Base-by-base conservation (phyloP, 30 jellyfish, hydroid and myxozoan species). In the Aurelia aurita complex sp. Pacific region DNA sequence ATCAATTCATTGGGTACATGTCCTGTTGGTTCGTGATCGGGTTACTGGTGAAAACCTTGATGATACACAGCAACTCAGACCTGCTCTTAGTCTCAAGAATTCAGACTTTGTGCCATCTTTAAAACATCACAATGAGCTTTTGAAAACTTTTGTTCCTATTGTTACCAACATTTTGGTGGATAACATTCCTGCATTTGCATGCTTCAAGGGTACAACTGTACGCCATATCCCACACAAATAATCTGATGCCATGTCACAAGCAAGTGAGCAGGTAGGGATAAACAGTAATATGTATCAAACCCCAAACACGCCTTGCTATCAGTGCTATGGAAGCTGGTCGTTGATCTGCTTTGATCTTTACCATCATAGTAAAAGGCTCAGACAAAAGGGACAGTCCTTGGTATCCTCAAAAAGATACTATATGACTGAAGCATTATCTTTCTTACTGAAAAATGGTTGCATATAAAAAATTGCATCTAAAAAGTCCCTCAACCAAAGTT, bases 1-100 rank as follows among this genome's bases (percentile, higher is more conserved):
- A 61, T 61, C 70, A 61, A 61, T 61, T 61, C 70, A 61, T 61
- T 61, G 70, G 70, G 70, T 61, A 61, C 70, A 61, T 61, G 70
- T 61, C 70, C 70, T 61, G 33, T 11, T 61, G 11, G 70, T 61
- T 11, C 70, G 70, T 61, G 70, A 61, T 61, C 70, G 70, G 70
- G 70, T 61, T 61, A 5, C 70, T 5, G 70, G 70, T 61, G 70
- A 61, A 61, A 61, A 61, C 70, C 70, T 61, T 61, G 70, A 61
- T 23, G 70, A 61, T 61, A 61, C 70, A 61, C 8, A 61, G 11
- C 70, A n/a, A 61, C 23, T 61, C 70, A 61, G 70, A 61, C 70
- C 70, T 61, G 70, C 70, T 61, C 17, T 61, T 11, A 61, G 70
- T 12, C 70, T 61, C 70, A 61, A 61, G 70, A 61, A 61, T 61